Evolutionary conservation across 2,113 vertebrate genomes (phyloP), one percentile per base, ranked within the genome.

Genomic region (Kryptolebias marmoratus): DNA sequence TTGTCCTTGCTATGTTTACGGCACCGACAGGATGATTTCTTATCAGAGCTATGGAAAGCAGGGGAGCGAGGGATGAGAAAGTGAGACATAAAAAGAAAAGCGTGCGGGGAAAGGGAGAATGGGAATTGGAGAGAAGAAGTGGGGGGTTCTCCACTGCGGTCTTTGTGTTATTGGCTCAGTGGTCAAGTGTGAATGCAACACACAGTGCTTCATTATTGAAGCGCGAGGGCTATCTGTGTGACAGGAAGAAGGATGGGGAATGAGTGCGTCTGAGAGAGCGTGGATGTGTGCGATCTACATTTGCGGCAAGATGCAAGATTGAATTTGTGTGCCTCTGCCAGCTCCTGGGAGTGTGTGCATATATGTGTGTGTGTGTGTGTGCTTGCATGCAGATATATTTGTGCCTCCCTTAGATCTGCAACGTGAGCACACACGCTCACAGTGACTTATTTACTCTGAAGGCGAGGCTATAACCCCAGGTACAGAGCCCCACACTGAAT

Each of bases 361-460:
- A 2, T 82, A 36, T 77, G 53, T 77, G 36, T 79, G 64, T 16
- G 66, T 64, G 62, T 68, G 54, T 57, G 11, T 63, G 71, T 79
- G 61, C 62, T 14, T 52, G 52, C 30, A 16, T 68, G 56, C 50
- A 3, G 47, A 7, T 74, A 49, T 63, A 5, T 80, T 69, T 78
- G 73, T 57, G 57, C 15, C 54, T 44, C n/a, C 18, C 58, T 80
- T 50, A 65, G 74, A 74, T 85, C 56, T 74, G 68, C 75, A 47
- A 58, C 55, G 70, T 85, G 85, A 85, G 83, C 81, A 32, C 84
- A 86, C 84, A 81, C 73, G 52, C 77, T 69, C 75, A 44, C 63
- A 79, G 70, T 87, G 88, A 87, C 88, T 91, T 91, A 90, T 91
- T 93, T 92, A 90, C 91, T 90, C 82, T 84, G 81, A 83, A 92